These are phyloP conservation scores for Cryptoblepharus egeriae DNA, from an alignment of 2,797 vertebrate genomes.

Conservation along the genomic window DNA sequence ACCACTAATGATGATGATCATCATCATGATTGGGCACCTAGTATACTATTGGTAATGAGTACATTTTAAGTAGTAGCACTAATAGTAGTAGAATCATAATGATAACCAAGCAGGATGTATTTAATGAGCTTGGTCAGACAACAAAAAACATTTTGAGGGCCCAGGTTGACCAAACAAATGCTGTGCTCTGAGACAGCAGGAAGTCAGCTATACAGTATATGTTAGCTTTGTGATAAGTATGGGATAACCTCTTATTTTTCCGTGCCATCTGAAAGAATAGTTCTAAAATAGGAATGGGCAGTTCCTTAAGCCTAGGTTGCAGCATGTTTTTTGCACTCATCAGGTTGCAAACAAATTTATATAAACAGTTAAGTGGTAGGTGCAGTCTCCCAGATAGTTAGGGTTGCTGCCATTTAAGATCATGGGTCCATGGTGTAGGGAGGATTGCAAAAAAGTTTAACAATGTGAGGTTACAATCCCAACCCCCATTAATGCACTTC, in stretches of 20 bases:
- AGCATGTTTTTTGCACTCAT: neutral
- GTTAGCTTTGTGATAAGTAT: neutral
- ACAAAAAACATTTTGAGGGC: neutral
- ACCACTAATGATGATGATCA: slow-evolving; percentile 3
- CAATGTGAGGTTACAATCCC: too few relatives aligned
- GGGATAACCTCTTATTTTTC: neutral
- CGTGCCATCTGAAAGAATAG: neutral
- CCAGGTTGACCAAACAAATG: neutral
- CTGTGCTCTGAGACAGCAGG: neutral
- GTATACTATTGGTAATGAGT: slow-evolving; percentile 5
- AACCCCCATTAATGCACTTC: too few relatives aligned
- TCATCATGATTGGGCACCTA: slow-evolving; percentile 5
- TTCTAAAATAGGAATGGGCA: neutral
- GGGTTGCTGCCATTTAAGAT: neutral
- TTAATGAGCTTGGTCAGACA: slow-evolving; percentile 14
- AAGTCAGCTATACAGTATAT: neutral
- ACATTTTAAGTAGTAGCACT: neutral
- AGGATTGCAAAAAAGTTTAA: neutral
- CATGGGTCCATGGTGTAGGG: too few relatives aligned
- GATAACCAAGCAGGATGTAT: slow-evolving; percentile 13
- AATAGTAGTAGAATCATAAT: neutral
- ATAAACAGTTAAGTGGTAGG: too few relatives aligned
- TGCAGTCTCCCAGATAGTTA: too few relatives aligned
- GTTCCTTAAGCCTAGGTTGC: neutral
- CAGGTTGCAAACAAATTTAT: neutral